These are phyloP conservation scores for Thysanoteuthis rhombus DNA, from an alignment of 2,888 invertebrate species.

Conservation along the genomic window DNA sequence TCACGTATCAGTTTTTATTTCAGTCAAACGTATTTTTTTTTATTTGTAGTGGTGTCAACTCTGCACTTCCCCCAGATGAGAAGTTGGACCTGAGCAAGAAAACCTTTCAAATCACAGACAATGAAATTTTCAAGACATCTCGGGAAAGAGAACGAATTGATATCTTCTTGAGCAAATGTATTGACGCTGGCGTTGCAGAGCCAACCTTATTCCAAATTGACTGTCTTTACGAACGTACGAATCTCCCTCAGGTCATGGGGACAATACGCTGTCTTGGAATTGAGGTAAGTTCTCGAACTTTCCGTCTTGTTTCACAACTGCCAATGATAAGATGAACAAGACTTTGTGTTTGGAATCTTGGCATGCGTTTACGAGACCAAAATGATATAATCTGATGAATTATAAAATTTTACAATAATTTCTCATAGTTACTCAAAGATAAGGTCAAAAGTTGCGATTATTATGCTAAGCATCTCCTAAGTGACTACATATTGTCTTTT, in stretches of 20 bases:
- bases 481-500: no score
- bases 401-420: no score
- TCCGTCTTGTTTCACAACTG: no score
- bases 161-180: slow-evolving; percentile 47
- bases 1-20: no score
- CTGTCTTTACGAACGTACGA: slow-evolving; percentile 57
- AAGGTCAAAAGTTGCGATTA: no score
- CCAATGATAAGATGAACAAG: no score
- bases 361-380: no score
- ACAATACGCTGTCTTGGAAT: slow-evolving; percentile 57
- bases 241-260: slow-evolving; percentile 55
- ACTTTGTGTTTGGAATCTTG: no score
- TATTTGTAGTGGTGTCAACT: slow-evolving; percentile 47
- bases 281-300: slow-evolving; percentile 45
- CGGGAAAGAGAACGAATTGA: slow-evolving; percentile 53
- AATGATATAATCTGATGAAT: no score
- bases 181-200: slow-evolving; percentile 52
- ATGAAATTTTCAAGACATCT: slow-evolving; percentile 46
- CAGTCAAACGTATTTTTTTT: background rate
- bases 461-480: no score
- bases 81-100: slow-evolving; percentile 47
- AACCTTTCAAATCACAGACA: slow-evolving; percentile 47
- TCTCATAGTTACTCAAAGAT: no score
- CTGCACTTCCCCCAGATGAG: slow-evolving; percentile 41
- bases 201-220: slow-evolving; percentile 55